Conservation (phyloP, 2,888 invertebrate genomes). For the Coleophora deauratella region DNA sequence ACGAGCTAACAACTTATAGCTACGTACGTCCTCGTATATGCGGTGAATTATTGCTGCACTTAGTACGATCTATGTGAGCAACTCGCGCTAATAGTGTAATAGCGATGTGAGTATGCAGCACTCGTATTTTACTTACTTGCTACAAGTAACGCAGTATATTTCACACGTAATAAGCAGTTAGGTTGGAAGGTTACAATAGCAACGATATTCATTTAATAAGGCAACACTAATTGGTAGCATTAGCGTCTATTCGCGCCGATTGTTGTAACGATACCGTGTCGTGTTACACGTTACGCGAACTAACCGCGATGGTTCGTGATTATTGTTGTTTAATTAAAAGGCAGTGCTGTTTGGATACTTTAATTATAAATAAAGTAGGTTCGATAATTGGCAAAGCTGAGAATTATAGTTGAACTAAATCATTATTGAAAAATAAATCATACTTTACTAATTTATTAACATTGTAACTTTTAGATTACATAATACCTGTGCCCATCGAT, state of each 20-base stretch:
- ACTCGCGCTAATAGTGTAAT: slow-evolving; percentile 28
- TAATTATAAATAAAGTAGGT: too few relatives aligned
- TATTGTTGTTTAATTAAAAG: too few relatives aligned
- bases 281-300: background rate
- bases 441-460: too few relatives aligned
- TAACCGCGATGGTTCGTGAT: slow-evolving; percentile 1
- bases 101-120: slow-evolving; percentile 21
- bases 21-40: slow-evolving; percentile 20
- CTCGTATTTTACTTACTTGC: too few relatives aligned
- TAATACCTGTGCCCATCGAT: too few relatives aligned
- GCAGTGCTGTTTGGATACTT: too few relatives aligned
- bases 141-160: too few relatives aligned
- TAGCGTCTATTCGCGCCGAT: slow-evolving; percentile 14
- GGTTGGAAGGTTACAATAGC: slow-evolving; percentile 7
- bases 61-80: slow-evolving; percentile 40
- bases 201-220: too few relatives aligned
- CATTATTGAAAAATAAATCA: too few relatives aligned
- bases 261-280: slow-evolving; percentile 3
- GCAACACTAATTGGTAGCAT: slow-evolving; percentile 3
- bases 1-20: background rate
- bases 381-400: too few relatives aligned
- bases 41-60: slow-evolving; percentile 47
- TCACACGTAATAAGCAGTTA: slow-evolving; percentile 7
- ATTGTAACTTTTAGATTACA: too few relatives aligned
- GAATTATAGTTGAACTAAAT: too few relatives aligned